Evolutionary conservation across 2,797 vertebrate genomes (phyloP), one percentile per base, ranked within the genome.

Genomic region (Setipinna tenuifilis): DNA sequence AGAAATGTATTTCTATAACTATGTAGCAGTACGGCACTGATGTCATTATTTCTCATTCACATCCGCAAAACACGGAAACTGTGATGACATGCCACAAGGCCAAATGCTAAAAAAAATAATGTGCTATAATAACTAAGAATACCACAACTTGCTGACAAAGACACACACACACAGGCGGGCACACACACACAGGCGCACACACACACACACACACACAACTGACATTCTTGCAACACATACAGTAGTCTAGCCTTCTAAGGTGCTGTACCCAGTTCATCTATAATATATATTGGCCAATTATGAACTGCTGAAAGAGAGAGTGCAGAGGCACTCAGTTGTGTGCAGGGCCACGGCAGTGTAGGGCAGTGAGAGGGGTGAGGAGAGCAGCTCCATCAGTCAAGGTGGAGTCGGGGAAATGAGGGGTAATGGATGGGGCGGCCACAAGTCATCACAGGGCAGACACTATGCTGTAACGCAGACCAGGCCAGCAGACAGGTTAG

Each of bases 131-230:
- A 41, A 41, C 35, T 41, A 41, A 41, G 35, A 41, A 41, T 41
- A 41, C 35, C 35, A 41, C 35, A 41, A 41, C 35, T 41, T 41
- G 35, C 35, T 41, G 35, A 54, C 50, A 54, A 9, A 54, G 9
- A 54, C 50, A 54, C 21, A 81, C 85, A 90, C 86, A 89, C 90
- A 90, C 83, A 35, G 46, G 85, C 87, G 86, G 88, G 83, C 82
- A 85, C 31, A 84, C 25, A 21, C n/a, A 85, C 50, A 85, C 91
- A 92, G 92, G 90, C 86, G 10, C 46, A 48, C 46, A 54, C 50
- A 54, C 50, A 54, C 50, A 54, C 50, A 54, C 50, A 54, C 50
- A 54, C 50, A 54, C 50, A 54, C 50, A 54, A 9, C 3, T 14
- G 14, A 54, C 50, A 54, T 54, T 54, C 2, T 3, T 54, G 50